Evolutionary conservation across 2,797 vertebrate genomes (phyloP), one percentile per base, ranked within the genome.

Genomic region (Schizopygopsis pylzovi): DNA sequence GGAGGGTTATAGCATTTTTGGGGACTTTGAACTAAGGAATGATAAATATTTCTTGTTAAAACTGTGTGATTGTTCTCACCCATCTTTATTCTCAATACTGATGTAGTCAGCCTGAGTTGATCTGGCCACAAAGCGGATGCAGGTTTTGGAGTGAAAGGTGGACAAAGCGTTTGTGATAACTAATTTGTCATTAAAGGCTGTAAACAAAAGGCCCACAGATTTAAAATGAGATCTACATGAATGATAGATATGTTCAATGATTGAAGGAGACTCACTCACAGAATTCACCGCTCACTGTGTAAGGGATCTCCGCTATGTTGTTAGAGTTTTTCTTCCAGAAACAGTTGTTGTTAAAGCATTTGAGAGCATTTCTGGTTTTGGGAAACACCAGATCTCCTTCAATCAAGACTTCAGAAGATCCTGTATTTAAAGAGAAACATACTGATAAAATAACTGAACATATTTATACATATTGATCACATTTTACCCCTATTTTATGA

Each of bases 351-450:
- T 45, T 67, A 4, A 56, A n/a, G 72, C 90, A 91, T 22, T 25
- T 45, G 63, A 82, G 70, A 78, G 88, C 83, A 45, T 89, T 91
- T 59, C 88, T 87, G 78, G 54, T 90, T 81, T 43, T 85, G 13
- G 86, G 84, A 28, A 89, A 33, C 8, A 90, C 9, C 63, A 91
- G n/a, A 85, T 91, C 88, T 81, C 86, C 90, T 63, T 91, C 90
- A 65, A 89, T 9, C 86, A 91, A 63, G 77, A 85, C 16, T 85
- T 88, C 77, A 61, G 56, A 85, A 78, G 88, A 91, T 76, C 37
- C 87, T 89, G 79, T 8, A 79, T 54, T 41, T 41, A 41, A 41
- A 41, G 39, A 1, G 39, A 41, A 7, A 41, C 39, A 41, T 6
- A 41, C 1, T 41, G 39, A 41, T 41, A 1, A 41, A 41, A 41